A percentile compares a stretch with the other conserved stretches of the same genome.
Evolutionary conservation across 2,113 vertebrate genomes (phyloP).

Genomic region (Tachycineta bicolor): DNA sequence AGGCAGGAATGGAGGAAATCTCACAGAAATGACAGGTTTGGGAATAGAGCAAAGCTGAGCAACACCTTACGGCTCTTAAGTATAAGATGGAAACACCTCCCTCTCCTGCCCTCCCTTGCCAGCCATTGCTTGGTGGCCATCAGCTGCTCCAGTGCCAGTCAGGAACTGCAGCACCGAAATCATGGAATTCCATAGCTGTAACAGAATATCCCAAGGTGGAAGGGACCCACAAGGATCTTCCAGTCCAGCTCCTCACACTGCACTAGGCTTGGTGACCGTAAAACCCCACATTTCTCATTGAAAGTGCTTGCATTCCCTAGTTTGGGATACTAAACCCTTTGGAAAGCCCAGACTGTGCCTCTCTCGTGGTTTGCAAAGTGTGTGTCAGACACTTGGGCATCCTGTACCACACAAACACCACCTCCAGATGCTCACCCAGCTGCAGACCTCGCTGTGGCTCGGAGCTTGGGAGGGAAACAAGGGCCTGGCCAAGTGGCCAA

Average conservation of each 20-base stretch:
- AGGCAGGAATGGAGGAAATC: not conserved
- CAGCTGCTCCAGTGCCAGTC: not conserved
- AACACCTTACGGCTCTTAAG: not conserved
- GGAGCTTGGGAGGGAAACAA: not conserved
- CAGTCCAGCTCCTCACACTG: not conserved
- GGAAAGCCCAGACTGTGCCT: not conserved
- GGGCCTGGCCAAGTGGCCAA: not conserved
- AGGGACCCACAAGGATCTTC: not conserved
- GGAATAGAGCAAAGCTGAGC: not conserved
- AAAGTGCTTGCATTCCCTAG: not conserved
- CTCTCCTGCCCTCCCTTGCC: not conserved
- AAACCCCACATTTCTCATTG: rapidly evolving
- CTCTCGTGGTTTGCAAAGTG: not conserved
- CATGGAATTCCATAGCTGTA: not conserved
- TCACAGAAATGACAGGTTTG: not conserved
- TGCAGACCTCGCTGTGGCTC: not conserved
- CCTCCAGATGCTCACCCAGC: not conserved
- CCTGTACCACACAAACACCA: not conserved
- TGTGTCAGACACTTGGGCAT: not conserved
- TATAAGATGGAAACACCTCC: not conserved
- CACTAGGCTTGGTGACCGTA: not conserved
- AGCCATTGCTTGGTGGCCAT: not conserved
- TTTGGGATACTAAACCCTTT: not conserved
- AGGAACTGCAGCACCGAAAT: not conserved
- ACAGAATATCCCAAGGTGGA: not conserved